Evolutionary conservation across 2,113 vertebrate genomes (phyloP).

Genomic region (Gavia stellata): DNA sequence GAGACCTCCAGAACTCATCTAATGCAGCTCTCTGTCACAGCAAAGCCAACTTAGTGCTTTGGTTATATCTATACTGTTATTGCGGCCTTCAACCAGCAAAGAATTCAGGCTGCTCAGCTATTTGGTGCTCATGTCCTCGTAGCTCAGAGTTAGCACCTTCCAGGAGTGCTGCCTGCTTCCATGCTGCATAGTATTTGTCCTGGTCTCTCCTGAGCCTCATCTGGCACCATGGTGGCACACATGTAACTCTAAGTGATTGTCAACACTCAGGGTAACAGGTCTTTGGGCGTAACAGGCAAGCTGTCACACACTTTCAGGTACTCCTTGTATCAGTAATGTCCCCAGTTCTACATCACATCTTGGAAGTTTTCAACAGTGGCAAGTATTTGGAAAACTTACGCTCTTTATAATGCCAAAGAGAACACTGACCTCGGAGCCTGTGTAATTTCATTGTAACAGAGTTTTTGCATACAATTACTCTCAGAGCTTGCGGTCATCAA

Average conservation of each 20-base stretch:
- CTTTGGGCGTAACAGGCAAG: background rate
- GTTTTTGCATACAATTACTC: background rate
- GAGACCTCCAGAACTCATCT: background rate
- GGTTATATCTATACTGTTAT: background rate
- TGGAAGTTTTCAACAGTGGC: background rate
- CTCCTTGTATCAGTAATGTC: background rate
- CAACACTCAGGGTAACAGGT: background rate
- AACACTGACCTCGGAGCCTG: background rate
- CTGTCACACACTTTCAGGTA: background rate
- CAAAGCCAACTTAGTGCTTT: background rate
- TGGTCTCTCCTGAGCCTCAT: background rate
- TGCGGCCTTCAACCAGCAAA: background rate
- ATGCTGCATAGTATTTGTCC: background rate
- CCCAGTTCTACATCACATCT: background rate
- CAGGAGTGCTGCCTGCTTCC: background rate
- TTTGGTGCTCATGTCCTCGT: background rate
- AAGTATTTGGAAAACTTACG: background rate
- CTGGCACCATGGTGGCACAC: rapidly evolving
- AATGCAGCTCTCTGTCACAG: background rate
- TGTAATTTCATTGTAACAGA: background rate
- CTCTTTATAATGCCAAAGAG: background rate
- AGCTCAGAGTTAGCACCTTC: background rate
- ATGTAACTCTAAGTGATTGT: background rate
- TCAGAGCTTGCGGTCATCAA: background rate
- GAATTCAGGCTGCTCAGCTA: background rate